Evolutionary conservation across 2,797 vertebrate genomes (phyloP).

Genomic region (Stomatorhinus walkeri): DNA sequence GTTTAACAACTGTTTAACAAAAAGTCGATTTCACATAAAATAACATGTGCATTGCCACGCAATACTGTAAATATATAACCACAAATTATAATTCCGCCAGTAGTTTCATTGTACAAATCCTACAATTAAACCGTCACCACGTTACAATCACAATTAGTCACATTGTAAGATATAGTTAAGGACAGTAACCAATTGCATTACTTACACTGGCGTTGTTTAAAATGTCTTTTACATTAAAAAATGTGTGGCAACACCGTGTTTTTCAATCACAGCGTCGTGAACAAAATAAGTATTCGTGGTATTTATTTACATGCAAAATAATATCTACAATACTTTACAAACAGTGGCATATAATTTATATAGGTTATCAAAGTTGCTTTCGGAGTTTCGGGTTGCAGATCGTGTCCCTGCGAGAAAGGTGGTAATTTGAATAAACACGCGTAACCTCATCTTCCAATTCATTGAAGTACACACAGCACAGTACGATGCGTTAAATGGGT

Average conservation of each 20-base stretch:
- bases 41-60: neutral
- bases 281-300: neutral
- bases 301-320: neutral
- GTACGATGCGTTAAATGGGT: neutral
- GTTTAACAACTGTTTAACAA: neutral
- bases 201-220: neutral
- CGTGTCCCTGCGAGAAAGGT: neutral
- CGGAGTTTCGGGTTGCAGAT: neutral
- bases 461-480: neutral
- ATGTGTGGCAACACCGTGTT: neutral
- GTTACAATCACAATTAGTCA: neutral
- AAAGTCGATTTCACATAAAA: neutral
- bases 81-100: neutral
- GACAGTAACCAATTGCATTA: conserved; percentile 2
- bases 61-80: neutral
- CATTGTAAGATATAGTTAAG: neutral
- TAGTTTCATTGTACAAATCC: neutral
- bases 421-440: conserved; percentile 5
- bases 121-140: neutral
- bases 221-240: neutral
- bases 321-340: neutral
- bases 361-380: neutral
- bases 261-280: neutral
- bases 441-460: neutral
- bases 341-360: neutral